These are phyloP conservation scores for Drosophila neocordata DNA, from an alignment of 1,140 invertebrate species.

Conservation along the genomic window DNA sequence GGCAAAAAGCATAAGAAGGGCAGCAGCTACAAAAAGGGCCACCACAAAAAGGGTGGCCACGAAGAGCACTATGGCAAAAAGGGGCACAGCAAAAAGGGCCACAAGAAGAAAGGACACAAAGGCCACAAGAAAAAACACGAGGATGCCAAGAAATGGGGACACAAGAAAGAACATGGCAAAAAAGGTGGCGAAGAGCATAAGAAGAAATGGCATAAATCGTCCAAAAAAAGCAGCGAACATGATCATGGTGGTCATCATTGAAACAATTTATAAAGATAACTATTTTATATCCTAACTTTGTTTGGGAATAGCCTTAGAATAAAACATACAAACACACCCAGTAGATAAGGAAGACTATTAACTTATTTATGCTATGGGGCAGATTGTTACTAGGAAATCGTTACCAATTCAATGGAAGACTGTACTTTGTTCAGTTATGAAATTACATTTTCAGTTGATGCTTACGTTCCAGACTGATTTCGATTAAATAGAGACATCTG, in stretches of 20 bases:
- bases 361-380: too few relatives aligned
- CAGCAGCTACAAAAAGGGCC: constrained; percentile 88
- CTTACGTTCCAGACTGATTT: too few relatives aligned
- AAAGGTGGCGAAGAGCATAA: constrained; percentile 87
- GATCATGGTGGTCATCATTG: constrained; percentile 58
- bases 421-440: too few relatives aligned
- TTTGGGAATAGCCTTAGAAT: neutral
- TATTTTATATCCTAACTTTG: neutral
- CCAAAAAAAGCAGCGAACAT: constrained; percentile 70
- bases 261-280: neutral
- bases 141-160: constrained; percentile 87
- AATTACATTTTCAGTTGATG: too few relatives aligned
- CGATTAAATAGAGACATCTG: too few relatives aligned
- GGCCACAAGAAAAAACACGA: constrained; percentile 88
- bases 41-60: constrained; percentile 88
- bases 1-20: constrained; percentile 88
- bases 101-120: constrained; percentile 86
- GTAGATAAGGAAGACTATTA: too few relatives aligned
- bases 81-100: constrained; percentile 88
- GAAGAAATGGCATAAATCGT: constrained; percentile 85
- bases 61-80: constrained; percentile 90
- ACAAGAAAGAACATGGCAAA: constrained; percentile 87
- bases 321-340: constrained; percentile 6
- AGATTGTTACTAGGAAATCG: too few relatives aligned
- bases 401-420: too few relatives aligned